phyloP scores from a whole-genome alignment of 1,140 invertebrate species.

The Meloidogyne hapla region DNA sequence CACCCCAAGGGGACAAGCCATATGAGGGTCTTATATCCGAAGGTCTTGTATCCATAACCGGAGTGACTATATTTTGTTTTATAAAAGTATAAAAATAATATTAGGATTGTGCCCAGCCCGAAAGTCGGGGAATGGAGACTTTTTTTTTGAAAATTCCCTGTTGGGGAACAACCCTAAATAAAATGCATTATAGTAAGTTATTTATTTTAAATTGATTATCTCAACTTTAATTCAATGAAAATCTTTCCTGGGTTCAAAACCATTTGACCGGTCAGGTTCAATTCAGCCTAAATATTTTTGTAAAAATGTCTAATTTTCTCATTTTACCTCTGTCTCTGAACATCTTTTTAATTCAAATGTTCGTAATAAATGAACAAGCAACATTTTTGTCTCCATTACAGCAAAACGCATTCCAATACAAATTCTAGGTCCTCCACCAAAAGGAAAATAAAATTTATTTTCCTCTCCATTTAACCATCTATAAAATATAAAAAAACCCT shows the following conservation, averaged over 20 bases:
- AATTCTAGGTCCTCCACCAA: slow-evolving; percentile 68
- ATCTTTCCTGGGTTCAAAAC: slow-evolving; percentile 18
- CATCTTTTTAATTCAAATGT: slow-evolving; percentile 34
- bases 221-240: slow-evolving; percentile 2
- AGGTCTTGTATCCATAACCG: too few relatives aligned
- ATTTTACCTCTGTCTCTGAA: slow-evolving; percentile 22
- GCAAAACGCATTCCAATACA: slow-evolving; percentile 72
- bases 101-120: too few relatives aligned
- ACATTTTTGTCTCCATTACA: slow-evolving; percentile 72
- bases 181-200: too few relatives aligned
- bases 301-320: too few relatives aligned
- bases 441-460: slow-evolving; percentile 53
- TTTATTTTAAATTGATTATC: slow-evolving; percentile 7
- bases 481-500: too few relatives aligned
- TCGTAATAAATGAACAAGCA: slow-evolving; percentile 64
- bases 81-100: too few relatives aligned
- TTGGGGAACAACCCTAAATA: too few relatives aligned
- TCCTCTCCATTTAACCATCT: neutral
- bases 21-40: too few relatives aligned
- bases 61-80: too few relatives aligned
- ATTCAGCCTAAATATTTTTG: neutral
- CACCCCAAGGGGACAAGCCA: too few relatives aligned
- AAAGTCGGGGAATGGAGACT: too few relatives aligned
- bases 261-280: slow-evolving; percentile 8
- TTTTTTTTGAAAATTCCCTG: too few relatives aligned